phyloP scores from a whole-genome alignment of 2,113 vertebrate species.

The Brachypodius melanocephalos region DNA sequence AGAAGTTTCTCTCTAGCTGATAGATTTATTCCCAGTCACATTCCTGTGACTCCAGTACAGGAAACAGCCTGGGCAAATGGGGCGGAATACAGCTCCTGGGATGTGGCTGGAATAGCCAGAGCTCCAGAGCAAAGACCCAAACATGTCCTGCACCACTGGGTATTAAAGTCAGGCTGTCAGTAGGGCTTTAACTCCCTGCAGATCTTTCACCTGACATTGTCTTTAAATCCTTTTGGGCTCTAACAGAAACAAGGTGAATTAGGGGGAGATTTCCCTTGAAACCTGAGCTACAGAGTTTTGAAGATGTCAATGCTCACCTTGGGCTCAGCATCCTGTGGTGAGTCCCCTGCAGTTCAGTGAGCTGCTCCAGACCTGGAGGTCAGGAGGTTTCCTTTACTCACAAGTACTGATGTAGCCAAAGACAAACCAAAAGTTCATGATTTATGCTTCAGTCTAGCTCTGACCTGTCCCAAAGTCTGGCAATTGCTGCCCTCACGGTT shows the following conservation, averaged over 20 bases:
- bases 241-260: neutral
- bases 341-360: neutral
- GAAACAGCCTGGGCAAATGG: neutral
- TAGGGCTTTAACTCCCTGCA: neutral
- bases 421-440: neutral
- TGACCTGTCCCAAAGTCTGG: neutral
- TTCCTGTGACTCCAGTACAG: neutral
- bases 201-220: neutral
- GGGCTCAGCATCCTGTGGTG: neutral
- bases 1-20: conserved; percentile 11
- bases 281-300: neutral
- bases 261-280: neutral
- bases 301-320: neutral
- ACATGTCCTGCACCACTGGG: neutral
- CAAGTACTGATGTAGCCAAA: neutral
- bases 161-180: neutral
- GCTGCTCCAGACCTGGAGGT: neutral
- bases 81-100: neutral
- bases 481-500: neutral
- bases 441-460: neutral
- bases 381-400: neutral
- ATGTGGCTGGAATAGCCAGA: neutral
- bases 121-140: neutral
- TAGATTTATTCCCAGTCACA: neutral
- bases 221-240: neutral